Evolutionary conservation across 2,888 invertebrate species (phyloP).

Genomic region (Acronicta leporina): DNA sequence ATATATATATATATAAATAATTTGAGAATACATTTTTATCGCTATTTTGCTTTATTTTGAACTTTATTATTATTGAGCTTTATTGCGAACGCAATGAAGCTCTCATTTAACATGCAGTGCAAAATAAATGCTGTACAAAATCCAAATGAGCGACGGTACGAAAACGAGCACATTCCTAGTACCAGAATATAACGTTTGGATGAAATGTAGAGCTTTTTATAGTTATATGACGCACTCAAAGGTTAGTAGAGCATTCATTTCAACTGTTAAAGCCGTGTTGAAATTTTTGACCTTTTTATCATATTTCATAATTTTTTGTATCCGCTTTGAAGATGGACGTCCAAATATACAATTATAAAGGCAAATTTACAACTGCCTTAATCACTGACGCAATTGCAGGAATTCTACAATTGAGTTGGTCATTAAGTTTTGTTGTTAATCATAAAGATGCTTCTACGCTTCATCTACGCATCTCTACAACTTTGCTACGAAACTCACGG

Average conservation of each 20-base stretch:
- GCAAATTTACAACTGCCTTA: too few species aligned
- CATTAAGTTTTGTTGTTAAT: too few species aligned
- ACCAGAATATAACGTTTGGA: conserved; percentile 13
- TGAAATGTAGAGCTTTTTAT: conserved; percentile 16
- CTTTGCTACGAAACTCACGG: too few species aligned
- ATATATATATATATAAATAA: too few species aligned
- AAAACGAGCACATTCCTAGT: conserved; percentile 13
- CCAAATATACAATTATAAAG: too few species aligned
- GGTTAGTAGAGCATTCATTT: conserved; percentile 20
- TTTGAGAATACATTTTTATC: too few species aligned
- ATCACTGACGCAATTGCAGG: too few species aligned
- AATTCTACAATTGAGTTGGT: too few species aligned
- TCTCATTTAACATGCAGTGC: conserved; percentile 35
- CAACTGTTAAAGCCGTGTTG: conserved; percentile 11
- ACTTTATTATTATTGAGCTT: conserved; percentile 1
- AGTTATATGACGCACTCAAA: conserved; percentile 20
- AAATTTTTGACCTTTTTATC: neutral
- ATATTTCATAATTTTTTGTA: neutral
- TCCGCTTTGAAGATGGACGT: neutral
- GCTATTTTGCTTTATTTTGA: too few species aligned
- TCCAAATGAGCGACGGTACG: conserved; percentile 17
- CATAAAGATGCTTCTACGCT: too few species aligned
- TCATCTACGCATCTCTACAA: too few species aligned
- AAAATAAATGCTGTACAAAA: conserved; percentile 31
- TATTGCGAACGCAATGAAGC: conserved; percentile 6